Conservation (phyloP, 2,113 vertebrate genomes). For the Eidolon helvum region DNA sequence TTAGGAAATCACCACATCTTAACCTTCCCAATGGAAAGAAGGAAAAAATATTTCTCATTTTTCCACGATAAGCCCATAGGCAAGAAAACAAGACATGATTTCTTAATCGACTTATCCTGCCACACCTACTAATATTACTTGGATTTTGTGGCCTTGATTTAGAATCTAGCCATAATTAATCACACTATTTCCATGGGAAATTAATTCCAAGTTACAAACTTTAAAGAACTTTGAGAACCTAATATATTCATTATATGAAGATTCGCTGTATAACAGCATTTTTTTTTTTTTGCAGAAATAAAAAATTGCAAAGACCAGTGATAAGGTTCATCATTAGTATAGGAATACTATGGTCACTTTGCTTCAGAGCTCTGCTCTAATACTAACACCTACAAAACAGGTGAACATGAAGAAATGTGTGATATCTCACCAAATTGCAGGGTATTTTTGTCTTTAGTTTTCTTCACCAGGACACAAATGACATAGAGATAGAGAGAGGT, state of each 20-base stretch:
- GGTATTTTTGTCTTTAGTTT: not conserved
- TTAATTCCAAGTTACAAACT: slow-evolving; percentile 17
- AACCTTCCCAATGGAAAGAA: not conserved
- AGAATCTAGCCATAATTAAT: slow-evolving; percentile 11
- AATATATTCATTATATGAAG: not conserved
- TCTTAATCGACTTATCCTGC: slow-evolving; percentile 27
- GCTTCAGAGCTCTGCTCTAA: not conserved
- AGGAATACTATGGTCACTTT: not conserved
- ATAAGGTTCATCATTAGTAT: not conserved
- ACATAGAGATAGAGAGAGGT: not conserved
- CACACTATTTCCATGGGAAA: not conserved
- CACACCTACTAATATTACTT: slow-evolving; percentile 24
- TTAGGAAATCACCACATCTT: not conserved
- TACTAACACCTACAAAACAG: not conserved
- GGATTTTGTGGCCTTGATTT: not conserved
- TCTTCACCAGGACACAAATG: not conserved
- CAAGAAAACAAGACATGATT: slow-evolving; percentile 5
- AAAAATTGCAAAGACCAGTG: not conserved
- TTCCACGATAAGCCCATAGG: not conserved
- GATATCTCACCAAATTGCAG: not conserved
- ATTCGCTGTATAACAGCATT: not conserved
- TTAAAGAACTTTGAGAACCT: not conserved
- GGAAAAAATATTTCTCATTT: not conserved
- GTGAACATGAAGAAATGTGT: not conserved
- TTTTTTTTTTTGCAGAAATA: slow-evolving; percentile 16